A percentile compares a stretch with the other conserved stretches of the same genome.
Evolutionary conservation across 2,113 vertebrate genomes (phyloP).

Genomic region (Malaclemys terrapin): DNA sequence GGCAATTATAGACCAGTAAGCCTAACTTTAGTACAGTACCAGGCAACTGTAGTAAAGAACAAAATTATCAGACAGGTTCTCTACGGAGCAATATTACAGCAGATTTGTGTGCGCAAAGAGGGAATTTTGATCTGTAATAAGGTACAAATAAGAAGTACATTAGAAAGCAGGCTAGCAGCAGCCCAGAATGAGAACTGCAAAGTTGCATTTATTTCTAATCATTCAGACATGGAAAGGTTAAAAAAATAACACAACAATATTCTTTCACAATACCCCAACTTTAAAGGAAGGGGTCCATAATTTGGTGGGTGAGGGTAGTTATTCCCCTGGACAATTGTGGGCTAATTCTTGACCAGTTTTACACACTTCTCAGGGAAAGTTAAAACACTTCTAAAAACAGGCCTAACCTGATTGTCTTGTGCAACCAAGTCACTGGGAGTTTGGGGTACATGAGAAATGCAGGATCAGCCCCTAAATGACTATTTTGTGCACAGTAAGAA

Average conservation of each 20-base stretch:
- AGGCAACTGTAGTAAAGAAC: background rate
- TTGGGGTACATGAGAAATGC: rapidly evolving
- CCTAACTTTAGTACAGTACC: background rate
- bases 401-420: background rate
- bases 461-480: background rate
- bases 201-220: background rate
- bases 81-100: background rate
- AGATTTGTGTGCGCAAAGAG: background rate
- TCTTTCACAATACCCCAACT: background rate
- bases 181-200: background rate
- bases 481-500: rapidly evolving
- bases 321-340: background rate
- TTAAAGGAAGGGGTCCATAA: background rate
- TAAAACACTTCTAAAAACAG: background rate
- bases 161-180: background rate
- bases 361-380: background rate
- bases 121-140: background rate
- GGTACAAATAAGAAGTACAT: background rate
- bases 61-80: background rate
- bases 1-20: background rate
- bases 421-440: background rate
- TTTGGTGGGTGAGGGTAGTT: background rate
- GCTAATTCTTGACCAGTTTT: background rate
- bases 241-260: background rate
- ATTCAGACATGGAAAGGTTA: background rate